Percentiles rank a stretch among this genome's conserved stretches.
Evolutionary conservation across 2,113 vertebrate species (phyloP).

Genomic region (Cebidichthys violaceus): DNA sequence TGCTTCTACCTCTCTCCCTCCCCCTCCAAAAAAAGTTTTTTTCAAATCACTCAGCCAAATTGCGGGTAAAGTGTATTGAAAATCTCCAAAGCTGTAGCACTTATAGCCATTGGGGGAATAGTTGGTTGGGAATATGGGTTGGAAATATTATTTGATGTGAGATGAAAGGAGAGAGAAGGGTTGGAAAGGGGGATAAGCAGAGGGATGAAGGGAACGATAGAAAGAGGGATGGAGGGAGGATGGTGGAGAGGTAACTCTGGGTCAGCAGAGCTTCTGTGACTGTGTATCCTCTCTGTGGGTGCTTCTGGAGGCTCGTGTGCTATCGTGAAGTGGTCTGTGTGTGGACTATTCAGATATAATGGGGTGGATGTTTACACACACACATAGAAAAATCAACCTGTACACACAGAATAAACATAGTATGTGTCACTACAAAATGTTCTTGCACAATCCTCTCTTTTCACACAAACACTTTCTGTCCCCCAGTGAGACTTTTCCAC

Average conservation of each 20-base stretch:
- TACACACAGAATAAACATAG: not conserved
- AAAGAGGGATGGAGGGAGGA: conserved; percentile 48
- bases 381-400: not conserved
- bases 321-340: conserved; percentile 24
- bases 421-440: conserved; percentile 19
- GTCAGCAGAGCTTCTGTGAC: conserved; percentile 47
- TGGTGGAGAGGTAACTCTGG: conserved; percentile 54
- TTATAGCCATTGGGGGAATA: conserved; percentile 72
- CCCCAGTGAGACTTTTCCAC: conserved; percentile 73
- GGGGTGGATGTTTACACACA: conserved; percentile 3
- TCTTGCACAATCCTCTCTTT: conserved; percentile 14
- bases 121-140: conserved; percentile 69
- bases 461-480: conserved; percentile 34
- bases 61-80: conserved; percentile 72
- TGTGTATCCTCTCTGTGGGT: conserved; percentile 41
- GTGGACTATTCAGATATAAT: conserved; percentile 30
- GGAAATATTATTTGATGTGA: conserved; percentile 79
- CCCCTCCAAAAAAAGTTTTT: conserved; percentile 26
- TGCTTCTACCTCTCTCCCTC: not conserved
- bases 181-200: conserved; percentile 61
- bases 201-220: conserved; percentile 62
- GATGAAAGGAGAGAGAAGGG: conserved; percentile 75
- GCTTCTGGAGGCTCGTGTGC: conserved; percentile 21
- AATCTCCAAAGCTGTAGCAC: conserved; percentile 75
- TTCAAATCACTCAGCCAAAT: conserved; percentile 74